Conservation (phyloP, 2,113 vertebrate genomes). For the Melanocharis versteri region DNA sequence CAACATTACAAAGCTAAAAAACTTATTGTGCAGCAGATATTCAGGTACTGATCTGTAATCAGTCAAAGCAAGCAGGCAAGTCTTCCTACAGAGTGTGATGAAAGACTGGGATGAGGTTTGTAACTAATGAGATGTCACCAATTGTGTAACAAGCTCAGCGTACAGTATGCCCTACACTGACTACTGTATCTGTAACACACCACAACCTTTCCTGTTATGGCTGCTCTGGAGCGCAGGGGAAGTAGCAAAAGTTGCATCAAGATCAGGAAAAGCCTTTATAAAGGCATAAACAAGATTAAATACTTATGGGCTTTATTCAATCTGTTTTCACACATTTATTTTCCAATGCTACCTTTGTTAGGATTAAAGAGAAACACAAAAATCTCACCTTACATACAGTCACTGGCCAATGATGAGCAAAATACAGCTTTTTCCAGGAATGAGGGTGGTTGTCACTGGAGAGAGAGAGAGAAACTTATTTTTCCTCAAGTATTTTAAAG, state of each 20-base stretch:
- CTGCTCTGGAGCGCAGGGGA: neutral
- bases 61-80: neutral
- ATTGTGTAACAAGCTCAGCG: neutral
- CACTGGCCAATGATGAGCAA: constrained; percentile 78
- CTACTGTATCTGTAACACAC: neutral
- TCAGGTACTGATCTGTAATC: neutral
- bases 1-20: neutral
- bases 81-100: neutral
- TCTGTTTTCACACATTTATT: neutral
- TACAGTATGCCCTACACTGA: neutral
- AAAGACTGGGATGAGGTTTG: neutral
- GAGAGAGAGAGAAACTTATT: neutral
- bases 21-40: neutral
- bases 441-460: constrained; percentile 29
- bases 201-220: neutral
- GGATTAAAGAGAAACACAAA: neutral
- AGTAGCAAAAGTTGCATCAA: neutral
- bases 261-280: neutral
- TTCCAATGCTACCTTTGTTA: neutral
- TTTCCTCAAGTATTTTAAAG: neutral
- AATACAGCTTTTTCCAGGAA: constrained; percentile 71
- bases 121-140: neutral
- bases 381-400: constrained; percentile 76
- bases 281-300: neutral
- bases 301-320: neutral